Evolutionary conservation across 2,888 invertebrate genomes (phyloP).

Genomic region (Drosophila mimetica): DNA sequence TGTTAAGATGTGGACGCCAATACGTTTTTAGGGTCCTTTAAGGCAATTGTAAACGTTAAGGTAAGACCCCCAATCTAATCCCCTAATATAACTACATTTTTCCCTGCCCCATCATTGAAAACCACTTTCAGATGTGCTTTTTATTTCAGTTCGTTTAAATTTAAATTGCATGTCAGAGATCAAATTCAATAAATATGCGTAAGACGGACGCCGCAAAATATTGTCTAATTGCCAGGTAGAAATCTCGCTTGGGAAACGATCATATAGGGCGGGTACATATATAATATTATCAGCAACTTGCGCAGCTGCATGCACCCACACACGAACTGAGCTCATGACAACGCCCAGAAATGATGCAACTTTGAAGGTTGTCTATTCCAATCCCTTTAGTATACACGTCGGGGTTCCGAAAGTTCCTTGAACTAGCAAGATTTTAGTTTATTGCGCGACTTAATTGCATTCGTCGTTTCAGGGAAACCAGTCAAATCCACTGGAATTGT

Average conservation of each 20-base stretch:
- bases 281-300: constrained; percentile 24
- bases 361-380: constrained; percentile 9
- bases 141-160: constrained; percentile 49
- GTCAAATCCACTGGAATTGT: constrained; percentile 4
- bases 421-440: constrained; percentile 34
- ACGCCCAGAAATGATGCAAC: constrained; percentile 37
- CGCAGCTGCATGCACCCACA: constrained; percentile 33
- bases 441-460: constrained; percentile 16
- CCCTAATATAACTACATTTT: too few species aligned
- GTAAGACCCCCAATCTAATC: too few species aligned
- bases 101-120: background rate
- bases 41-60: too few species aligned
- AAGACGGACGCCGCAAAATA: constrained; percentile 40
- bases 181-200: constrained; percentile 74
- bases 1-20: too few species aligned
- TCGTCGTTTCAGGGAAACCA: constrained; percentile 12
- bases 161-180: constrained; percentile 80
- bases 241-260: constrained; percentile 6
- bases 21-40: too few species aligned
- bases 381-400: constrained; percentile 3
- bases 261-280: constrained; percentile 2
- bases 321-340: constrained; percentile 33
- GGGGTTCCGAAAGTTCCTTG: constrained; percentile 15
- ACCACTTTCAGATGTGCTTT: constrained; percentile 4
- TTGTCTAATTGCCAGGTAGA: constrained; percentile 56